Base-by-base conservation (phyloP, 92 coral and sea anemone species). In the Paragorgia papillata region DNA sequence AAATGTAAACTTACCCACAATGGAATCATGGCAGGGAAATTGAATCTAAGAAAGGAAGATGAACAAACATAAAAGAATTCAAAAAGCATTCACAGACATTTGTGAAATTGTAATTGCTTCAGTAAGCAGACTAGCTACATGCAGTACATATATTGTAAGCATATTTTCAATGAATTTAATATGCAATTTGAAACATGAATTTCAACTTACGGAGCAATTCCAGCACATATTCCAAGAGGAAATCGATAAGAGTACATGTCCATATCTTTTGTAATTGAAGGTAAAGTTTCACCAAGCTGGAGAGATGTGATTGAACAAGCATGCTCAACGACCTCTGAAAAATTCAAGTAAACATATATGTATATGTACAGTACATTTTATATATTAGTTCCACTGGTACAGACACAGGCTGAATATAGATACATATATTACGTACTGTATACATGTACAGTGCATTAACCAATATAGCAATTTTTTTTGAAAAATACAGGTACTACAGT, bases 21-120 rank as follows among this genome's bases (percentile, higher is more conserved):
- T n/a, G 98, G 98, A 57, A 94, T 82, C 98, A 94, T 94, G 49
- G 96, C 98, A 48, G 98, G 98, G 60, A 94, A 94, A 81, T 94
- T 94, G 79, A 94, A 94, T 79, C 98, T 94, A 35, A 74, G 85
- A 62, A 50, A 46, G 66, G 20, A 57, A 35, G n/a, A 48, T n/a
- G n/a, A 62, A 53, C 2, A 13, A 2, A 41, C 30, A 25, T 9
- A 19, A 66, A 8, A 35, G 9, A 7, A 57, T 14, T 7, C 33
- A 54, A 44, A 9, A 17, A 3, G 12, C 19, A 27, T 40, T 59
- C 21, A 0, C 10, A 41, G 53, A 81, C 34, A 53, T 5, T 48
- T 48, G 51, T 17, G 10, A 37, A 37, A 37, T 37, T 37, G 10
- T 10, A 37, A 37, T 37, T 37, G 43, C 43, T 4, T 4, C 43